These are phyloP conservation scores for Stenolophus ochropezus DNA, from an alignment of 2,888 invertebrate species.

Conservation along the genomic window DNA sequence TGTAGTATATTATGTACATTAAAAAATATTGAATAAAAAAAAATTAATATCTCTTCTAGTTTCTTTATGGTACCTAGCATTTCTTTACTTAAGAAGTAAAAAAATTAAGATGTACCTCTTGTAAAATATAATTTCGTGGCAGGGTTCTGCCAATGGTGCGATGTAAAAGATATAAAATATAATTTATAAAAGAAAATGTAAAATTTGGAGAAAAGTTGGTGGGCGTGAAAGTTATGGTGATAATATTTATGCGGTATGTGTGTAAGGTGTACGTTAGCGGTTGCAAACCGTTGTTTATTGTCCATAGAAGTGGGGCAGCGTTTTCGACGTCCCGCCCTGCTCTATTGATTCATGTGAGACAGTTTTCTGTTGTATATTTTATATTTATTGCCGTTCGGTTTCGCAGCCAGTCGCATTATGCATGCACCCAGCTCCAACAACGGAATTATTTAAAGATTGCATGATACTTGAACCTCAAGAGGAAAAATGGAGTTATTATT, in stretches of 20 bases:
- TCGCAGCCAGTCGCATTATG: conserved; percentile 31
- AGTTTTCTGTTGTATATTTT: conserved; percentile 45
- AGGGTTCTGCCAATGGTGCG: too few relatives aligned
- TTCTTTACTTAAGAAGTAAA: too few relatives aligned
- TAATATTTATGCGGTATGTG: conserved; percentile 14
- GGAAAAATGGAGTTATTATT: conserved; percentile 39
- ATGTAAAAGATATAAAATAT: too few relatives aligned
- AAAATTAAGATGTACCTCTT: too few relatives aligned
- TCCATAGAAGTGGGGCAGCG: conserved; percentile 13
- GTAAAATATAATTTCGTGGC: too few relatives aligned
- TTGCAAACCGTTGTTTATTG: conserved; percentile 34
- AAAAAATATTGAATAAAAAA: too few relatives aligned
- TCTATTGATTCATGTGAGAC: conserved; percentile 49
- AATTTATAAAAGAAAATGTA: too few relatives aligned
- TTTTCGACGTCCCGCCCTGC: conserved; percentile 2
- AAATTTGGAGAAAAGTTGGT: conserved; percentile 16
- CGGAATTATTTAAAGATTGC: conserved; percentile 35
- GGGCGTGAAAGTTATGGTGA: not conserved
- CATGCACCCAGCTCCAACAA: conserved; percentile 18
- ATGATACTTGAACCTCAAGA: conserved; percentile 22
- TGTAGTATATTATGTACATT: too few relatives aligned
- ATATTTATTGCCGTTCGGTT: conserved; percentile 48
- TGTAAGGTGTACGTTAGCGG: conserved; percentile 30
- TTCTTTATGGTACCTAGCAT: too few relatives aligned
- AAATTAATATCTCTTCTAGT: too few relatives aligned